A percentile compares a stretch with the other conserved stretches of the same genome.
phyloP scores from a whole-genome alignment of 2,888 invertebrate genomes.

The Allophyes oxyacanthae region DNA sequence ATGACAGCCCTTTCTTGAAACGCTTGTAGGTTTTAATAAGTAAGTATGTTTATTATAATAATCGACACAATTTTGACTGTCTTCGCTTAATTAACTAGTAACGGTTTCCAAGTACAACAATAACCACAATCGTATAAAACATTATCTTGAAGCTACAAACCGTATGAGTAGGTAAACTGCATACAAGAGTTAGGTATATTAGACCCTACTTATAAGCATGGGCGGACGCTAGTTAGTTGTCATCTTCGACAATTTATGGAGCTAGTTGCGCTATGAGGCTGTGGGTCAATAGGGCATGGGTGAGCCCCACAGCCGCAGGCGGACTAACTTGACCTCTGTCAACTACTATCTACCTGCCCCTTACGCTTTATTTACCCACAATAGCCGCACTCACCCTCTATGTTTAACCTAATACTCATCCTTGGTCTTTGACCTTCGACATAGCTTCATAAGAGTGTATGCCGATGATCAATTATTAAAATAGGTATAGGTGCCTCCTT shows the following conservation, averaged over 20 bases:
- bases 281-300: constrained; percentile 69
- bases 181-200: constrained; percentile 28
- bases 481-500: too few species aligned
- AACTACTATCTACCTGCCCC: constrained; percentile 69
- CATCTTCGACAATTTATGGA: constrained; percentile 69
- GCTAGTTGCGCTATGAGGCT: constrained; percentile 52
- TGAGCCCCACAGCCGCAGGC: constrained; percentile 57
- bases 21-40: too few species aligned
- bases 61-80: too few species aligned
- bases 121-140: too few species aligned
- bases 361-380: constrained; percentile 70
- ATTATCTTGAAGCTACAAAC: too few species aligned
- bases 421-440: constrained; percentile 74
- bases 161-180: constrained; percentile 3
- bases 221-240: constrained; percentile 61
- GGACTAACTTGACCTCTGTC: constrained; percentile 68
- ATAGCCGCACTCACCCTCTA: constrained; percentile 65
- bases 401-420: constrained; percentile 65
- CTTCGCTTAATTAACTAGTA: too few species aligned
- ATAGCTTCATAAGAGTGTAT: constrained; percentile 54
- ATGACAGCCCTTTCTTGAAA: too few species aligned
- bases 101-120: too few species aligned
- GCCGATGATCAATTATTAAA: constrained; percentile 51
- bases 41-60: too few species aligned
- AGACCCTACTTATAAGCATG: constrained; percentile 41